phyloP scores from a whole-genome alignment of 2,113 vertebrate genomes.

The Isichthys henryi region DNA sequence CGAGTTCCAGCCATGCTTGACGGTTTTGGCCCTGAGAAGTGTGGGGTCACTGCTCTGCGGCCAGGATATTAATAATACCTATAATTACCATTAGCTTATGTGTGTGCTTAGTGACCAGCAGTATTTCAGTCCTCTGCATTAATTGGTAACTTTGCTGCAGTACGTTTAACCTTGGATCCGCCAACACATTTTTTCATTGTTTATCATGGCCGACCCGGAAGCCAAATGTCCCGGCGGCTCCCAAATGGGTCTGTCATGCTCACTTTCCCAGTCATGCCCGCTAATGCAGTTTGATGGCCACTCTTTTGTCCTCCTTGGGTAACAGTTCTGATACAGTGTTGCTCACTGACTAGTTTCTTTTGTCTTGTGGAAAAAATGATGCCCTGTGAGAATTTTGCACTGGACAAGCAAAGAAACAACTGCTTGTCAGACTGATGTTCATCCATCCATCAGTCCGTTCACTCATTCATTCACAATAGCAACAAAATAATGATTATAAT shows the following conservation, averaged over 20 bases:
- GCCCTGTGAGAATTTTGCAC: background rate
- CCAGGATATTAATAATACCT: background rate
- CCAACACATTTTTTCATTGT: background rate
- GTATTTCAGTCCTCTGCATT: background rate
- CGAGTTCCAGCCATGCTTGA: background rate
- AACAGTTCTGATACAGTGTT: background rate
- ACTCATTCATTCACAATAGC: too few relatives aligned
- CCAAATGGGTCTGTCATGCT: background rate
- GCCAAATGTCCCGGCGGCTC: background rate
- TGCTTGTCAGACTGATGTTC: background rate
- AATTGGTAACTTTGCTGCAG: background rate
- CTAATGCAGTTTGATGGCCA: background rate
- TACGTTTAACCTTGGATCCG: background rate
- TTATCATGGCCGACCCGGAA: background rate
- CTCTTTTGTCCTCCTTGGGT: background rate
- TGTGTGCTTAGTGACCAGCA: background rate
- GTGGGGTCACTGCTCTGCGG: background rate
- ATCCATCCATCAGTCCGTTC: too few relatives aligned
- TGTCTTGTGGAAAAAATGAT: background rate
- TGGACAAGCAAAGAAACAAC: background rate
- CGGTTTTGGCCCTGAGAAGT: background rate
- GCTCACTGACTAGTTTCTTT: background rate
- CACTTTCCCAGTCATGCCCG: background rate
- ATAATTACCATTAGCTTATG: background rate
- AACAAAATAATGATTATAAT: too few relatives aligned